phyloP scores from a whole-genome alignment of 2,113 vertebrate species.

The Platichthys flesus region DNA sequence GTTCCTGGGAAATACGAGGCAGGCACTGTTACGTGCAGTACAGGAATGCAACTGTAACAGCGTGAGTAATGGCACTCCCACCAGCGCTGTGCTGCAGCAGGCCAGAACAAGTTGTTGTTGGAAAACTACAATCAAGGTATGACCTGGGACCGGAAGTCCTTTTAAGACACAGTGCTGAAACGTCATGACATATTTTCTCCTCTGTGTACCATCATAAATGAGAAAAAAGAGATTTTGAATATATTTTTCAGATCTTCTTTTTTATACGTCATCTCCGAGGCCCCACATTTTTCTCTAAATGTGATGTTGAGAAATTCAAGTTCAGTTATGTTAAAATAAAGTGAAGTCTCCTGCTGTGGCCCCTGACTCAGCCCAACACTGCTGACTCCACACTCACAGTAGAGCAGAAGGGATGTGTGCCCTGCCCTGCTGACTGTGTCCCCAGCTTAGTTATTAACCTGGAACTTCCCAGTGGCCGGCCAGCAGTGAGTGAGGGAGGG shows the following conservation, averaged over 20 bases:
- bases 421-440: conserved; percentile 59
- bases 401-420: conserved; percentile 50
- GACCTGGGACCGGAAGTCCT: conserved; percentile 71
- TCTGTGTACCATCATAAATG: background rate
- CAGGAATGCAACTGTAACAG: conserved; percentile 74
- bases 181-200: background rate
- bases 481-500: conserved; percentile 48
- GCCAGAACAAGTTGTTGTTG: conserved; percentile 69
- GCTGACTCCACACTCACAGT: conserved; percentile 60
- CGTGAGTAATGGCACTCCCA: conserved; percentile 82
- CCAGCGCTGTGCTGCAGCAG: conserved; percentile 61
- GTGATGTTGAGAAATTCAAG: too few relatives aligned
- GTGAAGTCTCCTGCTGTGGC: too few relatives aligned
- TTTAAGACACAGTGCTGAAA: conserved; percentile 43
- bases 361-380: conserved; percentile 24
- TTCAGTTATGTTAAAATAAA: background rate
- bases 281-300: background rate
- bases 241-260: too few relatives aligned
- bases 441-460: conserved; percentile 80
- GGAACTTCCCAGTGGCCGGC: conserved; percentile 81
- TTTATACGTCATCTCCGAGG: background rate
- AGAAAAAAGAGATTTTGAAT: background rate
- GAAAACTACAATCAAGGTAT: conserved; percentile 77
- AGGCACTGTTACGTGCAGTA: conserved; percentile 61
- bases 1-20: conserved; percentile 65